Evolutionary conservation across 2,888 invertebrate genomes (phyloP).

Genomic region (Drosophila meridionalis): DNA sequence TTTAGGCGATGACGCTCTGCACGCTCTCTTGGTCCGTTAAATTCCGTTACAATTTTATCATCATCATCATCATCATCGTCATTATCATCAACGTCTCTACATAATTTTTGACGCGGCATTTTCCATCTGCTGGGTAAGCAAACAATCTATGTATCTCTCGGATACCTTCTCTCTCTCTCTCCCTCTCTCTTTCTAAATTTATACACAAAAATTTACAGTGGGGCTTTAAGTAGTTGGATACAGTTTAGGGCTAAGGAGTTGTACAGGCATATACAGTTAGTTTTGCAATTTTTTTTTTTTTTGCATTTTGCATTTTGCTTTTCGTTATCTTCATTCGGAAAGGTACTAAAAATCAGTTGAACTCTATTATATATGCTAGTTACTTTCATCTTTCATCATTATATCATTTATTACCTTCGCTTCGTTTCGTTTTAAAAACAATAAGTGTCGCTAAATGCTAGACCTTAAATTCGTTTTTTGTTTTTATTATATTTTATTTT

Average conservation of each 20-base stretch:
- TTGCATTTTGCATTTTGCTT: constrained; percentile 8
- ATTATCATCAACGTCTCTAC: constrained; percentile 39
- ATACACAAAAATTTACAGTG: constrained; percentile 83
- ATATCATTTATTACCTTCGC: constrained; percentile 27
- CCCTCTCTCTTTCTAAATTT: constrained; percentile 63
- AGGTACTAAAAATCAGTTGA: constrained; percentile 81
- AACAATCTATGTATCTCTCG: constrained; percentile 55
- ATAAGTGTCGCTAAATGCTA: constrained; percentile 77
- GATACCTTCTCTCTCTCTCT: constrained; percentile 40
- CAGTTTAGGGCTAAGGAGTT: constrained; percentile 46
- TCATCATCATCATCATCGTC: constrained; percentile 17
- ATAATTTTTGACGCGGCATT: constrained; percentile 62
- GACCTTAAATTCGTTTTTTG: constrained; percentile 79
- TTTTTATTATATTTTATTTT: constrained; percentile 52
- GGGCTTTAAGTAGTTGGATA: constrained; percentile 42
- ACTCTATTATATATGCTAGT: constrained; percentile 66
- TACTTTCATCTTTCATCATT: constrained; percentile 33
- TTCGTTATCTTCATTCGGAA: constrained; percentile 54
- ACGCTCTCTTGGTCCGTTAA: constrained; percentile 83
- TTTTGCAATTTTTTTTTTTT: constrained; percentile 28
- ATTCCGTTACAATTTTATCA: constrained; percentile 75
- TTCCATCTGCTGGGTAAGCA: constrained; percentile 62
- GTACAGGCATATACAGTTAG: constrained; percentile 74
- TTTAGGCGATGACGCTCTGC: constrained; percentile 83
- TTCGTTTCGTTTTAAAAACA: constrained; percentile 75